Evolutionary conservation across 2,113 vertebrate species (phyloP).

Genomic region (Myodes glareolus): DNA sequence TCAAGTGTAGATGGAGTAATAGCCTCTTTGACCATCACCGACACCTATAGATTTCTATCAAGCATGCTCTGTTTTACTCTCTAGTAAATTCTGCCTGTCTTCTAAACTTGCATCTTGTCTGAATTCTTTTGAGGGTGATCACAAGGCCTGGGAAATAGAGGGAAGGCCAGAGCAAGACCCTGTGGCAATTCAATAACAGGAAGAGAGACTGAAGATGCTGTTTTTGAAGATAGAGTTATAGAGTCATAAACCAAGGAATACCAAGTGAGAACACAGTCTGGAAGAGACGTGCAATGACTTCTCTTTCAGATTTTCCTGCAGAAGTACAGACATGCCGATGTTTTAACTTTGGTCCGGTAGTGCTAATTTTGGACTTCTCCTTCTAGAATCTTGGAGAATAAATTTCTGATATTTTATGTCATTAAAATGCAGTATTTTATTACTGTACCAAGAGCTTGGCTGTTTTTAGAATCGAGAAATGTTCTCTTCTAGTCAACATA

Average conservation of each 20-base stretch:
- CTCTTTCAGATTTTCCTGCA: not conserved
- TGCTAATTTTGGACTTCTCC: not conserved
- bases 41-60: not conserved
- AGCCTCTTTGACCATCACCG: not conserved
- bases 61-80: not conserved
- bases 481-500: not conserved
- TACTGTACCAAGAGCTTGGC: not conserved
- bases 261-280: not conserved
- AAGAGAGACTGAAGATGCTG: not conserved
- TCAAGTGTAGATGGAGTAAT: not conserved
- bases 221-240: not conserved
- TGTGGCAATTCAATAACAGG: not conserved
- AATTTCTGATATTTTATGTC: not conserved
- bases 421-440: not conserved
- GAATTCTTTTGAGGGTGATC: not conserved
- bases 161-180: not conserved
- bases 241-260: not conserved
- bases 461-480: slow-evolving; percentile 21
- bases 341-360: not conserved
- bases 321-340: no score
- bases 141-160: no score
- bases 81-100: not conserved
- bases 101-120: not conserved
- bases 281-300: not conserved
- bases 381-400: not conserved